A percentile compares a stretch with the other conserved stretches of the same genome.
Evolutionary conservation across 2,888 invertebrate genomes (phyloP).

Genomic region (Zonitis immaculata): DNA sequence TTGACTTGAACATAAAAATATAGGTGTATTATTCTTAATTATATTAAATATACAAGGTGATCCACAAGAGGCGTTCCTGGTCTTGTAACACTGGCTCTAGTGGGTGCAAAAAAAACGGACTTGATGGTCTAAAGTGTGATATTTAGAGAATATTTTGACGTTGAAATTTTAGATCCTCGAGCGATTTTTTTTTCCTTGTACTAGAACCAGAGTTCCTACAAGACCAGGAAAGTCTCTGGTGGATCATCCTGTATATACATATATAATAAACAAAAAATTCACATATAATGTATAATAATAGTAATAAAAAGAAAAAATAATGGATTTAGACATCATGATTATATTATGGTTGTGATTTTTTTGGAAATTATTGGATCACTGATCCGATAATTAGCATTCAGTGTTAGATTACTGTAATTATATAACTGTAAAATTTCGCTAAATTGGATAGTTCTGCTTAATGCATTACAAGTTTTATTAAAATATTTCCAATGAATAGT

Average conservation of each 20-base stretch:
- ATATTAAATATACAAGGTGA: not conserved
- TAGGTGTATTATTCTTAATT: not conserved
- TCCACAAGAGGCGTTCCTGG: too few species aligned
- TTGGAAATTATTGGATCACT: not conserved
- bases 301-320: not conserved
- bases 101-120: too few species aligned
- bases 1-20: not conserved
- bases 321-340: too few species aligned
- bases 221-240: too few species aligned
- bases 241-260: too few species aligned
- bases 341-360: not conserved
- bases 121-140: too few species aligned
- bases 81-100: too few species aligned
- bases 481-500: not conserved
- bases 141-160: too few species aligned
- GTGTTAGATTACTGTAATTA: slow-evolving; percentile 3
- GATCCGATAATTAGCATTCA: slow-evolving; percentile 2
- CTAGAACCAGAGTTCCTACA: too few species aligned
- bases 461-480: not conserved
- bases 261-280: too few species aligned
- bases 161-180: too few species aligned
- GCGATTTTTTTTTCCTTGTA: too few species aligned
- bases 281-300: not conserved
- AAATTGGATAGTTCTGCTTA: not conserved
- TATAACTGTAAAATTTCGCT: slow-evolving; percentile 3